Evolutionary conservation across 1,140 invertebrate species (phyloP).

Genomic region (Apis florea): DNA sequence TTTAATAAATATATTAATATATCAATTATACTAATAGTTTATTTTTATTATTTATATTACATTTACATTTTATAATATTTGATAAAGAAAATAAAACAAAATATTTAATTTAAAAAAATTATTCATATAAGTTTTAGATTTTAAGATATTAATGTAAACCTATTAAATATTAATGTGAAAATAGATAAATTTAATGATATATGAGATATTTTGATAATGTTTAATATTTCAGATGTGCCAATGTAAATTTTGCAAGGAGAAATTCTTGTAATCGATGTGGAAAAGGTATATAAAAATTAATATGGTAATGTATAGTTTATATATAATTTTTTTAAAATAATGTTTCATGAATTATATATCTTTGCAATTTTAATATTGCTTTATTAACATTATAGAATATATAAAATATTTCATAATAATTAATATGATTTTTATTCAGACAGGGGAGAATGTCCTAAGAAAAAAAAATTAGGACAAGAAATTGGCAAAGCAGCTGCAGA

Average conservation of each 20-base stretch:
- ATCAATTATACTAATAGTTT: neutral
- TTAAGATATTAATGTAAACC: neutral
- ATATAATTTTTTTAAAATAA: slow-evolving; percentile 1
- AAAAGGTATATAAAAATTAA: slow-evolving; percentile 80
- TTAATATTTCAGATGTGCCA: slow-evolving; percentile 87
- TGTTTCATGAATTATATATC: neutral
- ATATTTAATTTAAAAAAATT: too few species aligned
- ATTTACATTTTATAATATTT: neutral
- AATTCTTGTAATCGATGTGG: slow-evolving; percentile 95
- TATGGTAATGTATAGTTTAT: slow-evolving; percentile 41
- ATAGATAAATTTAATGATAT: neutral
- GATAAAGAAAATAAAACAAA: neutral
- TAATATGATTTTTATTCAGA: slow-evolving; percentile 70
- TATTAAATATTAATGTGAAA: neutral
- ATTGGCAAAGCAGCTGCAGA: slow-evolving; percentile 99
- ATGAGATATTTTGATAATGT: neutral
- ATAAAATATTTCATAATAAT: neutral
- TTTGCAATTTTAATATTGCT: neutral
- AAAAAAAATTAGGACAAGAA: slow-evolving; percentile 96
- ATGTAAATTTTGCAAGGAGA: slow-evolving; percentile 96
- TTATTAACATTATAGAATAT: neutral
- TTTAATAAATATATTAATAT: neutral
- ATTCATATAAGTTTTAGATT: neutral
- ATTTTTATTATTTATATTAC: neutral
- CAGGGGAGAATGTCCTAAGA: slow-evolving; percentile 84